Percentiles rank a stretch among this genome's conserved stretches.
Conservation (phyloP, 1,140 invertebrate genomes). For the Sminthurinus signatus region DNA sequence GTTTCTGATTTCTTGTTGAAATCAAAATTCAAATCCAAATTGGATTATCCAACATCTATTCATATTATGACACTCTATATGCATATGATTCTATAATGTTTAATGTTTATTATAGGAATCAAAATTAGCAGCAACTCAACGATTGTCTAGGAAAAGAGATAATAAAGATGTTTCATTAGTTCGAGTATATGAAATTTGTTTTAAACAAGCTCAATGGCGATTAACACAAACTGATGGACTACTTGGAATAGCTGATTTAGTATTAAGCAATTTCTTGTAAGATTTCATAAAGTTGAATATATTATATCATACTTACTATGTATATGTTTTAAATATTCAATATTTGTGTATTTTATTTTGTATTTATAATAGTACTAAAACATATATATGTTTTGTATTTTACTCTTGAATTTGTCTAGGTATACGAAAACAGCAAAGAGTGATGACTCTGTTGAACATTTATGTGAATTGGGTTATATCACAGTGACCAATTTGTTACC, state of each 20-base stretch:
- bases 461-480: conserved; percentile 93
- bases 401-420: too few relatives aligned
- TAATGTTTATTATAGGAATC: conserved; percentile 28
- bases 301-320: too few relatives aligned
- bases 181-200: conserved; percentile 92
- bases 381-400: too few relatives aligned
- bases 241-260: conserved; percentile 90
- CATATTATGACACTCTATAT: too few relatives aligned
- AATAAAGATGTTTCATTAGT: conserved; percentile 65
- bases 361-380: too few relatives aligned
- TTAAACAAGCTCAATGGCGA: conserved; percentile 97
- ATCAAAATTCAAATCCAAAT: not conserved
- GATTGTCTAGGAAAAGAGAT: conserved; percentile 46
- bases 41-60: not conserved
- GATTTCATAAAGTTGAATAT: too few relatives aligned
- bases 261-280: conserved; percentile 90
- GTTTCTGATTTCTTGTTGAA: conserved; percentile 9
- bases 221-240: conserved; percentile 96
- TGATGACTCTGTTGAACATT: conserved; percentile 94
- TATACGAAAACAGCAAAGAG: conserved; percentile 95
- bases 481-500: conserved; percentile 91
- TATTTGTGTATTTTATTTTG: conserved; percentile 4
- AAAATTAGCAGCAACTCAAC: conserved; percentile 37
- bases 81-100: not conserved
- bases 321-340: not conserved